Percentiles rank a stretch among this genome's conserved stretches.
Conservation (phyloP, 1,140 invertebrate species). For the Bombus polaris region DNA sequence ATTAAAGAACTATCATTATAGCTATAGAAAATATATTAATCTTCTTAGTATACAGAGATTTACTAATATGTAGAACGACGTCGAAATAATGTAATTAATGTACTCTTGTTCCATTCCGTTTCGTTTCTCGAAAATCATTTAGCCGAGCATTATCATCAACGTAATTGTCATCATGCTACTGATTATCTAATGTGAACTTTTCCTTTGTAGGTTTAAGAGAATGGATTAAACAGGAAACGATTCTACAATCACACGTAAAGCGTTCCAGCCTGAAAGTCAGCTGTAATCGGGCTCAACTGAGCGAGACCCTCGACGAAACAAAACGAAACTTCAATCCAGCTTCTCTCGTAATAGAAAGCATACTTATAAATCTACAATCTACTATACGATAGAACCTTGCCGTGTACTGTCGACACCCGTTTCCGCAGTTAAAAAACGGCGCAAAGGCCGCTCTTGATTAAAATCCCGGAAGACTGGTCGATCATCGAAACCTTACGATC, state of each 20-base stretch:
- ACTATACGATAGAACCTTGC: not conserved
- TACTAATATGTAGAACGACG: not conserved
- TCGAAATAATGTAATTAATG: constrained; percentile 9
- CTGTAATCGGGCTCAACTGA: constrained; percentile 8
- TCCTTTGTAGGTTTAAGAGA: not conserved
- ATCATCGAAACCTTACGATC: not conserved
- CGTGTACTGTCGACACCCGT: not conserved
- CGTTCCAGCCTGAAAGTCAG: constrained; percentile 34
- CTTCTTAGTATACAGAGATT: constrained; percentile 2
- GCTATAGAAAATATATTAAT: constrained; percentile 52
- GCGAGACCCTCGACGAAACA: constrained; percentile 26
- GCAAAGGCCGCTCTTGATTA: not conserved
- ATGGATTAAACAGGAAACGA: constrained; percentile 24
- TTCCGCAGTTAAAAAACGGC: not conserved
- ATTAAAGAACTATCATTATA: not conserved
- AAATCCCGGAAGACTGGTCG: constrained; percentile 18
- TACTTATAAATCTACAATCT: constrained; percentile 11
- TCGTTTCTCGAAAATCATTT: not conserved
- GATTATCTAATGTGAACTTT: not conserved
- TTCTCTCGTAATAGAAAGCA: constrained; percentile 34
- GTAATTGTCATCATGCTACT: not conserved
- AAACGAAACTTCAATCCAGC: constrained; percentile 17
- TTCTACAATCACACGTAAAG: not conserved
- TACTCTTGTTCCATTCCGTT: not conserved
- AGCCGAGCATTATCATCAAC: not conserved